Evolutionary conservation across 1,140 invertebrate genomes (phyloP), one percentile per base, ranked within the genome.

Genomic region (Halyomorpha halys): DNA sequence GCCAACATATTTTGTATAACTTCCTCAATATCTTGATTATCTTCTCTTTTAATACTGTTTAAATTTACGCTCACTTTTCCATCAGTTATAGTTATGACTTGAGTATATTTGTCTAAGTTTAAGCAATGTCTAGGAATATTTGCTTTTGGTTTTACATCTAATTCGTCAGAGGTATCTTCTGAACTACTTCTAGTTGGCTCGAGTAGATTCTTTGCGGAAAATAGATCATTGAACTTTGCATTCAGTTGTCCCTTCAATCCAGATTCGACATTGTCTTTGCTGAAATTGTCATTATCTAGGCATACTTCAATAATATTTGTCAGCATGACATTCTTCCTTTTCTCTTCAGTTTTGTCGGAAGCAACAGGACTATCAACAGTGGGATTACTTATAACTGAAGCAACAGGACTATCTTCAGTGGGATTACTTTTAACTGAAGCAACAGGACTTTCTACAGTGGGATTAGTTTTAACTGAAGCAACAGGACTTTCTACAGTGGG

Each of bases 1-100:
- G 86, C 59, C 62, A 72, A 70, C 66, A 75, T 73, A 18, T 70
- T 72, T 59, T 70, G 70, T 63, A 73, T 71, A 62, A 71, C 73
- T 62, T 75, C 72, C 62, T 74, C 69, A 47, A 67, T 69, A 11
- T 71, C 67, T n/a, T n/a, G n/a, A 16, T 72, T 62, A 11, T 75
- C 73, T 34, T 75, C 74, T 0, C 47, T 44, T 63, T 62, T 54
- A 56, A 61, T 53, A 63, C 64, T 56, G 61, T 65, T 64, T n/a
- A 15, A 39, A 21, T 60, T 61, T n/a, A 18, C 60, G n/a, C n/a
- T n/a, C n/a, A n/a, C n/a, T n/a, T n/a, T n/a, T n/a, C n/a, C n/a
- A n/a, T n/a, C n/a, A n/a, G n/a, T n/a, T n/a, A n/a, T n/a, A n/a
- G n/a, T n/a, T n/a, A n/a, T n/a, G n/a, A n/a, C n/a, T n/a, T n/a